A percentile compares a stretch with the other conserved stretches of the same genome.
Evolutionary conservation across 2,113 vertebrate species (phyloP).

Genomic region (Polyodon spathula): DNA sequence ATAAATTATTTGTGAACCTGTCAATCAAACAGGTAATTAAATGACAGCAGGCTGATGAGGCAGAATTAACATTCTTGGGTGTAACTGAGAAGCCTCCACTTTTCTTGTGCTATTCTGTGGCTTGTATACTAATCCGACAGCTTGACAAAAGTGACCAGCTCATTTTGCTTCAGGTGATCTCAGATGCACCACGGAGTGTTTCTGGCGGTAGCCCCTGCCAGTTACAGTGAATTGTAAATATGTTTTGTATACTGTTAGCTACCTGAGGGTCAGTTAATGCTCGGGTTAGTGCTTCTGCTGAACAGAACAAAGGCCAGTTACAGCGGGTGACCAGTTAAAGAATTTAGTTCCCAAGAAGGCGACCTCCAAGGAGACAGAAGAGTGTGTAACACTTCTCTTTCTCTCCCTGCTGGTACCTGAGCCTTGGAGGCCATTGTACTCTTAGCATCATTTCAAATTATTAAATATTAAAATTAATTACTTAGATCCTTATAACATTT

Average conservation of each 20-base stretch:
- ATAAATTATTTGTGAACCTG: slow-evolving; percentile 31
- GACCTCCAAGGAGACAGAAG: background rate
- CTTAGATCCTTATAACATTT: no score
- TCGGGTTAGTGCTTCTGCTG: slow-evolving; percentile 32
- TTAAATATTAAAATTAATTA: no score
- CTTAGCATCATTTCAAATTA: no score
- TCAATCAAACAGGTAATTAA: slow-evolving; percentile 32
- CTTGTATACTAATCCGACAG: slow-evolving; percentile 41
- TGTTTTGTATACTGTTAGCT: slow-evolving; percentile 31
- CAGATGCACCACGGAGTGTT: slow-evolving; percentile 37
- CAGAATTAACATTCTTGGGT: slow-evolving; percentile 42
- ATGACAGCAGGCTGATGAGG: slow-evolving; percentile 35
- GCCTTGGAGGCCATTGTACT: no score
- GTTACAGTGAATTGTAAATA: slow-evolving; percentile 38
- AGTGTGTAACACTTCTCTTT: no score
- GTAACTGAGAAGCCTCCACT: slow-evolving; percentile 38
- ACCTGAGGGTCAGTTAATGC: slow-evolving; percentile 33
- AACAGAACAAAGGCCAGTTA: background rate
- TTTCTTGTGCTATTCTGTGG: slow-evolving; percentile 31
- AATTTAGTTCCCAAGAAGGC: background rate
- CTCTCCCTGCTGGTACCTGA: no score
- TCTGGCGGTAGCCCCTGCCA: slow-evolving; percentile 35
- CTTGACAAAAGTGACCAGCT: slow-evolving; percentile 35
- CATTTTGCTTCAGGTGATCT: slow-evolving; percentile 41
- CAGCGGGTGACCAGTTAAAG: slow-evolving; percentile 8